Evolutionary conservation across 1,140 invertebrate species (phyloP).

Genomic region (Drosophila bocqueti): DNA sequence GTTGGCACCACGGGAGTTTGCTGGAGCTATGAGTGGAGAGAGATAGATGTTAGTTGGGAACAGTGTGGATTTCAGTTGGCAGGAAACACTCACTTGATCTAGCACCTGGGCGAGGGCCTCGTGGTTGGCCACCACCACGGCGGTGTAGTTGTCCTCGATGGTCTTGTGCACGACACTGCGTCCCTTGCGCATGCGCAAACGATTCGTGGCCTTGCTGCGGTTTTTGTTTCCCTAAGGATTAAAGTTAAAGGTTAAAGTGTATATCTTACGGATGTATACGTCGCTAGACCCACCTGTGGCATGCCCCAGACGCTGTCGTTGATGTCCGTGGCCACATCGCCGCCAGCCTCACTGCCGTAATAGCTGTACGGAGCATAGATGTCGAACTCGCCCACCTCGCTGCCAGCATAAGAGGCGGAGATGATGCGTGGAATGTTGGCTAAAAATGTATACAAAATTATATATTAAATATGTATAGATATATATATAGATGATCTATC

Average conservation of each 20-base stretch:
- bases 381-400: constrained; percentile 90
- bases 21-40: constrained; percentile 87
- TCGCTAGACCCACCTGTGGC: constrained; percentile 59
- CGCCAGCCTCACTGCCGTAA: constrained; percentile 87
- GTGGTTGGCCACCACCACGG: constrained; percentile 94
- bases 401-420: constrained; percentile 91
- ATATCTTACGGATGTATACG: fast-evolving
- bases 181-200: constrained; percentile 90
- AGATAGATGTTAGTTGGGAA: background rate
- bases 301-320: constrained; percentile 84
- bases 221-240: constrained; percentile 69
- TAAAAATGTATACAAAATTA: constrained; percentile 13
- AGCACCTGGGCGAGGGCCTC: constrained; percentile 93
- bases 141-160: constrained; percentile 94
- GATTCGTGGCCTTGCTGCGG: constrained; percentile 86
- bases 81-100: constrained; percentile 88
- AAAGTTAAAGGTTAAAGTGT: background rate
- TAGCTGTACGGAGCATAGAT: constrained; percentile 92
- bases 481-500: background rate
- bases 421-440: constrained; percentile 87
- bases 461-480: no score
- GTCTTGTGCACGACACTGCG: constrained; percentile 92
- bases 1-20: constrained; percentile 88
- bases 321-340: constrained; percentile 84
- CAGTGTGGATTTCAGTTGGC: fast-evolving